phyloP scores from a whole-genome alignment of 2,888 invertebrate species.

The Rotaria sp. region DNA sequence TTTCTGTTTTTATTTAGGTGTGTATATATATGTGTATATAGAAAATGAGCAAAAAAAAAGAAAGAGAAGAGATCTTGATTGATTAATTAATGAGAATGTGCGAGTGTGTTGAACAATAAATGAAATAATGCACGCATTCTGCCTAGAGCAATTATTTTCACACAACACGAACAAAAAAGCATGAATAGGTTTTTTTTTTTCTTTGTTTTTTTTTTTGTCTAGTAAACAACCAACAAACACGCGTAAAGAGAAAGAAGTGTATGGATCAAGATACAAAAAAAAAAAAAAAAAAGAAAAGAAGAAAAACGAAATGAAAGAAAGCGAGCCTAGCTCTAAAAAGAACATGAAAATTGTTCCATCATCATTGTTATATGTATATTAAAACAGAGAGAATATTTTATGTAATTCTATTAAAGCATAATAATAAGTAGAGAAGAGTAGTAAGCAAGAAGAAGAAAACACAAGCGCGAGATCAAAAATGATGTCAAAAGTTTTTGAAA shows the following conservation, averaged over 20 bases:
- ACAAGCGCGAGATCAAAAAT: too few relatives aligned
- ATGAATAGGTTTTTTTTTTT: background rate
- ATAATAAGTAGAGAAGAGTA: background rate
- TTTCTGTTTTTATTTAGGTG: too few relatives aligned
- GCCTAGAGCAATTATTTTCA: background rate
- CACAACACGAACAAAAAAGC: slow-evolving; percentile 6
- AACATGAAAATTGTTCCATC: background rate
- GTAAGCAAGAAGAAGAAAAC: background rate
- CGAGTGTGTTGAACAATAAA: background rate
- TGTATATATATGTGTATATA: too few relatives aligned
- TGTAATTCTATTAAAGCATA: background rate
- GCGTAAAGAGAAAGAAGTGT: background rate
- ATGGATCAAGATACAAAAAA: background rate
- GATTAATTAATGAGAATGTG: slow-evolving; percentile 13
- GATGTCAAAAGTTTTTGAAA: too few relatives aligned
- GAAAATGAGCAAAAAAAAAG: background rate
- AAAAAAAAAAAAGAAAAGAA: too few relatives aligned
- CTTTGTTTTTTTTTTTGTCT: background rate
- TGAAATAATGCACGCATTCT: background rate
- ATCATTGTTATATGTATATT: background rate
- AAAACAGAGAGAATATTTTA: background rate
- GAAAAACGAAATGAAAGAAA: background rate
- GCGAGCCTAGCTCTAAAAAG: slow-evolving; percentile 8
- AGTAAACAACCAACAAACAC: slow-evolving; percentile 9
- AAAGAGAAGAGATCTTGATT: background rate